Base-by-base conservation (phyloP, 2,797 vertebrate species). In the Acanthis flammea region DNA sequence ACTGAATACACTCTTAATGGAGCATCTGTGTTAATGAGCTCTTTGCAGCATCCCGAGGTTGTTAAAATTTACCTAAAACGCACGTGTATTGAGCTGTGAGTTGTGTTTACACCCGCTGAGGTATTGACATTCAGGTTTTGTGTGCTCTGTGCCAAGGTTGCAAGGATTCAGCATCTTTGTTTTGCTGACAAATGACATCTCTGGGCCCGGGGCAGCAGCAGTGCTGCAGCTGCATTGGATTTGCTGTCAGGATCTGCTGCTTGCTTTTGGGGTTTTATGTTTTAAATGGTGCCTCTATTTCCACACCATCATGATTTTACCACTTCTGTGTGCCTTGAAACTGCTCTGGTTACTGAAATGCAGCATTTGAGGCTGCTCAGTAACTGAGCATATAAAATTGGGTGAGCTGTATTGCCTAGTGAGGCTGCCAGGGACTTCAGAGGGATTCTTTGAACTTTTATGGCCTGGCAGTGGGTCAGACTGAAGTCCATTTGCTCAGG, bases 121-220 rank as follows among this genome's bases (percentile, higher is more conserved):
- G 9, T 54, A 68, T 3, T 82, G 85, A 84, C 41, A 15, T 61
- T 75, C 74, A 31, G 39, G 62, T 77, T 92, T 80, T 91, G 78
- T 74, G 86, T 51, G 50, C 65, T 86, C 79, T 54, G 44, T 79
- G 81, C 83, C 92, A 70, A 82, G 65, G 77, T 89, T 91, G 55
- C 66, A 93, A 83, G 66, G 89, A 92, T 92, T 96, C 92, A 92
- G 94, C 94, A 93, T 88, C 95, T 95, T 88, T 95, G 78, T 92
- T 96, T 81, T 95, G 94, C 92, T 96, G 96, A 90, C 85, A 1
- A 58, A 71, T 0, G 5, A 30, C 78, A 83, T 82, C 94, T 86
- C 80, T 6, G 6, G 79, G 71, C 77, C 70, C 0, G 1, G 51
- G 75, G 74, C 77, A 93, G 94, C 72, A 55, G 78, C 0, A 1